Base-by-base conservation (phyloP, 2,888 invertebrate species). In the Netelia fuscicornis region DNA sequence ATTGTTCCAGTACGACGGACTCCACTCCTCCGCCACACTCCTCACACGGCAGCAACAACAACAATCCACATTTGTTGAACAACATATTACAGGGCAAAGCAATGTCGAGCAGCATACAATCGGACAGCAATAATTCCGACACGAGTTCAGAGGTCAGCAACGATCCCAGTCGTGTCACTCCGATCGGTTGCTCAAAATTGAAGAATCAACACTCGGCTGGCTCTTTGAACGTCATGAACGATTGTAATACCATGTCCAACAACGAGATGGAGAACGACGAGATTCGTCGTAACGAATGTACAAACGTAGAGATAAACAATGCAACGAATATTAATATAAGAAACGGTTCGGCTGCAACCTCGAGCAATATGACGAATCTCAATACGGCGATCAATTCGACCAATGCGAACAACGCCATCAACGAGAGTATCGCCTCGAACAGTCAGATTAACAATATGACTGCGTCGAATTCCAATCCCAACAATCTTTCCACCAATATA, bases 291-390 rank as follows among this genome's bases (percentile, higher is more conserved):
- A 91, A 90, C 83, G 92, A 93, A 68, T 93, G 93, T 90, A 93
- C 93, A 84, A 93, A 93, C 80, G 93, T 93, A 84, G 93, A 93
- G 77, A 89, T 94, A 81, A 94, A 94, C 81, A 94, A 94, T 86
- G 93, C 92, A 86, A 93, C 93, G 84, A 94, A 94, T 86, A 94
- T 94, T 85, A 93, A 93, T 87, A 94, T 94, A 81, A 92, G 90
- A 85, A 93, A 93, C 74, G 92, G 92, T 10, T 91, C 91, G 3
- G 89, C 84, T 17, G 87, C 89, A 10, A 92, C 89, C 44, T 89
- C 90, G 1, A 91, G 91, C 77, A 92, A 92, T 71, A 92, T 92
- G 90, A 90, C 89, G 30, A 93, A 89, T 86, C 79, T 92, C 58
- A 93, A 92, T 68, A 90, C 91, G 25, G 92, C 92, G 62, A 93